A percentile compares a stretch with the other conserved stretches of the same genome.
Conservation (phyloP, 1,140 invertebrate species). For the Cotesia glomerata region DNA sequence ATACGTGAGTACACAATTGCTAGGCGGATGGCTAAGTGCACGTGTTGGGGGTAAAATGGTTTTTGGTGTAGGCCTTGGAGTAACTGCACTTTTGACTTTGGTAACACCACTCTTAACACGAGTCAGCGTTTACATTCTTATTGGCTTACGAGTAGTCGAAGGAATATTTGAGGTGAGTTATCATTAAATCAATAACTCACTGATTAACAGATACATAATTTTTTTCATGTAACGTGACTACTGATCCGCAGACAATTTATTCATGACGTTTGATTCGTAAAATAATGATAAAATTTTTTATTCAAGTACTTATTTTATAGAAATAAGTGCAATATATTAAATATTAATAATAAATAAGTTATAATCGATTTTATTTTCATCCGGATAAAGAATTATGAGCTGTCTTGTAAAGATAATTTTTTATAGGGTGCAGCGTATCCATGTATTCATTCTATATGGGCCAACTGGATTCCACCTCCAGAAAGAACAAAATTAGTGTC, state of each 20-base stretch:
- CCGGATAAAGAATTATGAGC: too few species aligned
- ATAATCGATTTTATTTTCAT: too few species aligned
- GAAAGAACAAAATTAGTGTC: constrained; percentile 81
- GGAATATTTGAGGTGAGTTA: constrained; percentile 83
- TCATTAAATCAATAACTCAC: background rate
- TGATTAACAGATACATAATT: too few species aligned
- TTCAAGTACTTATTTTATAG: too few species aligned
- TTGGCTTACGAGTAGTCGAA: constrained; percentile 81
- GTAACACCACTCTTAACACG: constrained; percentile 80
- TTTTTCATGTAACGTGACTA: too few species aligned
- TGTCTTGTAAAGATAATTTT: too few species aligned
- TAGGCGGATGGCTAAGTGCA: constrained; percentile 76
- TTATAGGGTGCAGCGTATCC: constrained; percentile 87
- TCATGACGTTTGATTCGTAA: too few species aligned
- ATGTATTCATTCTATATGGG: constrained; percentile 86
- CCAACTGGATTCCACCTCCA: constrained; percentile 84
- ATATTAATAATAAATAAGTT: too few species aligned
- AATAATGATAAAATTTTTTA: too few species aligned
- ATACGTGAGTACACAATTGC: constrained; percentile 76
- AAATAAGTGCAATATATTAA: too few species aligned
- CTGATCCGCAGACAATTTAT: too few species aligned
- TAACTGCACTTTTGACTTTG: constrained; percentile 82
- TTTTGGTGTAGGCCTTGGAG: constrained; percentile 80
- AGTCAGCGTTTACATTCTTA: constrained; percentile 73
- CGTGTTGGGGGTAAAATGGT: constrained; percentile 74